phyloP scores from a whole-genome alignment of 2,797 vertebrate species.

The Morus bassanus region DNA sequence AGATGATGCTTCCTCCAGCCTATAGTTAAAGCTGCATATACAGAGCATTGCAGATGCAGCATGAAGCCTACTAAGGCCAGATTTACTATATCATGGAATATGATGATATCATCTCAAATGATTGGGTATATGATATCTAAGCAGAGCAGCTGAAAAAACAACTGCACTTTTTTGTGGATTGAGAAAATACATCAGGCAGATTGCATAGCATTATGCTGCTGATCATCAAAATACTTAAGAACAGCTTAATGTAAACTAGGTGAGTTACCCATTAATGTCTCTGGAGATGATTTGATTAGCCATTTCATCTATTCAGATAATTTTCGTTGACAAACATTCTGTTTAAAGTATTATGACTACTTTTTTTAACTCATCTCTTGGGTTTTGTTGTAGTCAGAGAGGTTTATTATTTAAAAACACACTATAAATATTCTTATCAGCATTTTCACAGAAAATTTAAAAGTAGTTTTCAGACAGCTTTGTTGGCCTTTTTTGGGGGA shows the following conservation, averaged over 20 bases:
- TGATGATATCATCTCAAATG: neutral
- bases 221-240: neutral
- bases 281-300: neutral
- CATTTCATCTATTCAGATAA: neutral
- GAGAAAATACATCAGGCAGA: neutral
- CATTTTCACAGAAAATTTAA: neutral
- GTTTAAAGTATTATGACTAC: neutral
- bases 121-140: neutral
- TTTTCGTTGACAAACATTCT: neutral
- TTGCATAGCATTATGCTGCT: neutral
- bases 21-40: neutral
- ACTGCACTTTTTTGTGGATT: neutral
- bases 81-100: neutral
- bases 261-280: constrained; percentile 1
- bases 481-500: neutral
- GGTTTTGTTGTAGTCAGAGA: neutral
- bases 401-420: neutral
- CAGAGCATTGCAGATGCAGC: neutral
- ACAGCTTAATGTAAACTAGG: neutral
- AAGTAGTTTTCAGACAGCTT: neutral
- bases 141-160: neutral
- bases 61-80: neutral
- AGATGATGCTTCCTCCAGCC: neutral
- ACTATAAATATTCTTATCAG: neutral
- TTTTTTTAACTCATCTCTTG: neutral